Evolutionary conservation across 2,797 vertebrate genomes (phyloP), one percentile per base, ranked within the genome.

Genomic region (Amblyopsis hoosieri): DNA sequence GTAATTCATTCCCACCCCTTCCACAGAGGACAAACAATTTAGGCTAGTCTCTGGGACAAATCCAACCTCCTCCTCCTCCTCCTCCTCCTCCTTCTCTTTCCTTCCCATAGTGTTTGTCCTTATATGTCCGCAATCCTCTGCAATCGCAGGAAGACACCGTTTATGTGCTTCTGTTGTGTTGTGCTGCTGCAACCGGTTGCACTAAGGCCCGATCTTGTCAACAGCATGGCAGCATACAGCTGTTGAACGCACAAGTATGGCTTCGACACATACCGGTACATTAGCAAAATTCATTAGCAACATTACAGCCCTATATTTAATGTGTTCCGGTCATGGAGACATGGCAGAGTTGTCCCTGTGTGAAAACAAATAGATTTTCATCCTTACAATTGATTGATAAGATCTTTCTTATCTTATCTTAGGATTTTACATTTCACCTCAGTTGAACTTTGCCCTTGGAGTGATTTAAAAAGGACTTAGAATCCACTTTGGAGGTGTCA

Each of bases 81-180:
- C 49, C 66, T 37, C 82, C 75, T 75, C 74, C 71, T 52, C 62
- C 58, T 62, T 47, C 66, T 37, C 55, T 54, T 59, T 54, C 56
- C 53, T 57, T 71, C 79, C 82, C 81, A 78, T 12, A 45, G 61
- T 55, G 53, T 80, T 79, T 91, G 85, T 64, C 93, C 91, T 85
- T 92, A 92, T 93, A 92, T 90, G 92, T 91, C 82, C 89, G 88
- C 51, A 75, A 47, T 13, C 58, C 75, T 71, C 74, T 58, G 69
- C 72, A 64, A 55, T 64, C 62, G 61, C 88, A 92, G 92, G 89
- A 91, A 92, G 78, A 78, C 71, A 76, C 76, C 23, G 73, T 84
- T 87, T 69, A 71, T 73, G 74, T 72, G 66, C 75, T 86, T 79
- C 79, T 75, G 69, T 75, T 71, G 84, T 84, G 74, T 89, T 91